Evolutionary conservation across 2,797 vertebrate species (phyloP).

Genomic region (Bucorvus abyssinicus): DNA sequence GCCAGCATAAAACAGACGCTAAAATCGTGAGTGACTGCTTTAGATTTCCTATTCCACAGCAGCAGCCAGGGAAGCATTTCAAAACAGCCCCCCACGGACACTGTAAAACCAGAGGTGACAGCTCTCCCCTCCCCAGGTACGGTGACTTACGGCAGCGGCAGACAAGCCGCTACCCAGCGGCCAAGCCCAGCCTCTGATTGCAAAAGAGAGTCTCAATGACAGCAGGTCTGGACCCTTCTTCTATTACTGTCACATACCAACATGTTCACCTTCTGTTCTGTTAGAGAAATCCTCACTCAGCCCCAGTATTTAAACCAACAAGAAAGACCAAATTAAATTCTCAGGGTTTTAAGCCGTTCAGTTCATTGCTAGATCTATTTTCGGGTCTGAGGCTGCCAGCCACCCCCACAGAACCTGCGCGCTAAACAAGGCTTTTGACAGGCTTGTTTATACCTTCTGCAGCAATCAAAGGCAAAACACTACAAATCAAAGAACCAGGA

Average conservation of each 20-base stretch:
- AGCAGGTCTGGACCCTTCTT: constrained; percentile 45
- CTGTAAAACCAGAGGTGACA: background rate
- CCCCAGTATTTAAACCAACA: constrained; percentile 55
- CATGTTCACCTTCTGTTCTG: constrained; percentile 59
- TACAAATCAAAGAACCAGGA: constrained; percentile 47
- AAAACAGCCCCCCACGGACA: fast-evolving
- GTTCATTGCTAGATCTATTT: constrained; percentile 58
- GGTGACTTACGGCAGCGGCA: background rate
- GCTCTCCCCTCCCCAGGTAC: background rate
- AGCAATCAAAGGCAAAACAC: constrained; percentile 59
- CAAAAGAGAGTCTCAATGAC: constrained; percentile 21
- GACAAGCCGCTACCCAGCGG: fast-evolving
- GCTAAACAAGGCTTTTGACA: constrained; percentile 51
- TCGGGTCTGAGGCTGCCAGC: constrained; percentile 51
- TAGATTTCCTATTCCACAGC: background rate
- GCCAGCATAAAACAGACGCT: background rate
- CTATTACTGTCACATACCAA: constrained; percentile 45
- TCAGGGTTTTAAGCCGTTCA: background rate
- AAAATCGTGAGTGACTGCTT: background rate
- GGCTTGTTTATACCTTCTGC: constrained; percentile 59
- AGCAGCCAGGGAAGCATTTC: background rate
- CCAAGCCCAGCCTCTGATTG: background rate
- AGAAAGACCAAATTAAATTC: constrained; percentile 51
- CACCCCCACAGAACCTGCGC: constrained; percentile 31
- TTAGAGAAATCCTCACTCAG: constrained; percentile 46